phyloP scores from a whole-genome alignment of 1,140 invertebrate species.

The Drosophila pseudoobscura region DNA sequence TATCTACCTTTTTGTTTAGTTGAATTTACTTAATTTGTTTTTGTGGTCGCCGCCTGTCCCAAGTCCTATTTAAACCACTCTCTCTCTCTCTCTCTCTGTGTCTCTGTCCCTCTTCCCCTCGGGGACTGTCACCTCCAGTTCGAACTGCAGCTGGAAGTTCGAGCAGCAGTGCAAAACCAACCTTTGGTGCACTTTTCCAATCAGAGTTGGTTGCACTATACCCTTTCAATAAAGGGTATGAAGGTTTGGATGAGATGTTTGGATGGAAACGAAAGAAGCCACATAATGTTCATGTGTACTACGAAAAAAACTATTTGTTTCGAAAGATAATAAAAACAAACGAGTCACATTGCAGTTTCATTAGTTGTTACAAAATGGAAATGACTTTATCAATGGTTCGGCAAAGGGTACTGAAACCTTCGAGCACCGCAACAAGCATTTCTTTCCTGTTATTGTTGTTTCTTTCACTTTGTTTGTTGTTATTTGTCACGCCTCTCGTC shows the following conservation, averaged over 20 bases:
- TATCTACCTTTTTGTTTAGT: slow-evolving; percentile 31
- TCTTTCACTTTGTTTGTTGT: slow-evolving; percentile 33
- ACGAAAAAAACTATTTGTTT: no score
- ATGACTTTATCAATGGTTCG: no score
- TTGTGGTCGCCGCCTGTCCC: slow-evolving; percentile 40
- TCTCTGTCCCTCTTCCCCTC: background rate
- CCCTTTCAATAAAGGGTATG: background rate
- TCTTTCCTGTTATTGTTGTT: no score
- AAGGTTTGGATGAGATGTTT: no score
- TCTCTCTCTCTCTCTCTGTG: slow-evolving; percentile 3
- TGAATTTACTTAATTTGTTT: slow-evolving; percentile 60
- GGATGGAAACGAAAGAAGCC: no score
- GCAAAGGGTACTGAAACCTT: no score
- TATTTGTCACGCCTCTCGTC: slow-evolving; percentile 72
- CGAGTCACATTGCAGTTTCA: no score
- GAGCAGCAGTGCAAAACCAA: background rate
- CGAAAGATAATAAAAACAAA: no score
- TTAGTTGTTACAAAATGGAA: no score
- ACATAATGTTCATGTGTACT: no score
- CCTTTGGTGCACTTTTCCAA: slow-evolving; percentile 52
- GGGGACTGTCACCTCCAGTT: slow-evolving; percentile 28
- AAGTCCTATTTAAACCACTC: slow-evolving; percentile 44
- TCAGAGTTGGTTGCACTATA: slow-evolving; percentile 22
- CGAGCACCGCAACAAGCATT: no score
- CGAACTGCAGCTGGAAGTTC: slow-evolving; percentile 4